A percentile compares a stretch with the other conserved stretches of the same genome.
These are phyloP conservation scores for Pammene aurita DNA, from an alignment of 2,888 invertebrate species.

Conservation along the genomic window DNA sequence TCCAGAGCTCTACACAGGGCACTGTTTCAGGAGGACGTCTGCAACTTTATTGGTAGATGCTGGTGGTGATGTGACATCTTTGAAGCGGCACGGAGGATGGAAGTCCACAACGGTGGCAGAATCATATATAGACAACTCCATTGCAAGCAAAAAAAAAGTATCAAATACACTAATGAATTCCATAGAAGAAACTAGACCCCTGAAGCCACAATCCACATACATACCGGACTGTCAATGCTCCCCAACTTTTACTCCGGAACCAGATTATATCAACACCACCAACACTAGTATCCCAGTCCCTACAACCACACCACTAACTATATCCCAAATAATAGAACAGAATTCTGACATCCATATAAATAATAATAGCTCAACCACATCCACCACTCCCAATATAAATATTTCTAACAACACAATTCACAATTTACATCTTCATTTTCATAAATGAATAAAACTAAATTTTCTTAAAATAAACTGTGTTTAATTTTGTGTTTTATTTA, in stretches of 20 bases:
- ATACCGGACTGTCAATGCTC: not conserved
- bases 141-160: slow-evolving; percentile 34
- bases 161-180: slow-evolving; percentile 9
- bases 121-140: slow-evolving; percentile 41
- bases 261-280: not conserved
- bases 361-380: too few relatives aligned
- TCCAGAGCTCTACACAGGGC: not conserved
- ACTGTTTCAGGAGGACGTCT: not conserved
- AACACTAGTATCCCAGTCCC: not conserved
- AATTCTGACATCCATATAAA: not conserved
- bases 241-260: not conserved
- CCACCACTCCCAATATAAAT: not conserved
- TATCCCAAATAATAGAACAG: not conserved
- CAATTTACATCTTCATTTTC: not conserved
- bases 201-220: not conserved
- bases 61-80: slow-evolving; percentile 31
- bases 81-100: slow-evolving; percentile 44
- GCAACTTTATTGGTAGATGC: slow-evolving; percentile 28
- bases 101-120: slow-evolving; percentile 40
- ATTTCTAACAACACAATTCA: not conserved
- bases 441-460: not conserved
- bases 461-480: too few relatives aligned
- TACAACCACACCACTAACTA: not conserved
- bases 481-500: too few relatives aligned
- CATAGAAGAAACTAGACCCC: slow-evolving; percentile 5